These are phyloP conservation scores for Glandiceps talaboti DNA, from an alignment of 53 echinoderm and acorn worm species.

Conservation along the genomic window DNA sequence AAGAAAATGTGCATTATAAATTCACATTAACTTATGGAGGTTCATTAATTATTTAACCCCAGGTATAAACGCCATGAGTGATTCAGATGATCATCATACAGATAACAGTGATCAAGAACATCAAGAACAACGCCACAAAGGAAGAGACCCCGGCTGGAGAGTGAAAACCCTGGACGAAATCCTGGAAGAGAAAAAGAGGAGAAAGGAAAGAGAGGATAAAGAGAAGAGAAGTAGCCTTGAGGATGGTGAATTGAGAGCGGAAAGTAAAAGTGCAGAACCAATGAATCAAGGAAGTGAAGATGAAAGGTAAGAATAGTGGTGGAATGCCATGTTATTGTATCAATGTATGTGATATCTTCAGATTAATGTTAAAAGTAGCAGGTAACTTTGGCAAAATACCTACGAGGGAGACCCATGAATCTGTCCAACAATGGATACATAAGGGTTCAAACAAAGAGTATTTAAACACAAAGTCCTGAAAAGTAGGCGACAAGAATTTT, in stretches of 20 bases:
- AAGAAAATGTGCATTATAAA: too few species aligned
- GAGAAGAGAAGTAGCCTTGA: background rate
- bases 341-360: too few species aligned
- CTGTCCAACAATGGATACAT: too few species aligned
- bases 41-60: too few species aligned
- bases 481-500: too few species aligned
- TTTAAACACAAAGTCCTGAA: too few species aligned
- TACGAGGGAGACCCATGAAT: too few species aligned
- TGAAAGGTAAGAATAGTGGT: background rate
- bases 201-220: slow-evolving; percentile 39
- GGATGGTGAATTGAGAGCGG: background rate
- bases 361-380: too few species aligned
- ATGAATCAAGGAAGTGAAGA: background rate
- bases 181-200: slow-evolving; percentile 70
- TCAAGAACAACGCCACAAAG: slow-evolving; percentile 38
- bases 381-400: too few species aligned
- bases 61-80: background rate
- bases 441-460: too few species aligned
- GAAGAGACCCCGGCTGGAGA: slow-evolving; percentile 50
- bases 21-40: too few species aligned
- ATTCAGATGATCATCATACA: background rate
- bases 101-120: slow-evolving; percentile 30
- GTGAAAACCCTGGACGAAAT: slow-evolving; percentile 97
- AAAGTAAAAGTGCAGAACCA: background rate
- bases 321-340: too few species aligned